Conservation (phyloP, 2,888 invertebrate genomes). For the Parasteatoda lunata region DNA sequence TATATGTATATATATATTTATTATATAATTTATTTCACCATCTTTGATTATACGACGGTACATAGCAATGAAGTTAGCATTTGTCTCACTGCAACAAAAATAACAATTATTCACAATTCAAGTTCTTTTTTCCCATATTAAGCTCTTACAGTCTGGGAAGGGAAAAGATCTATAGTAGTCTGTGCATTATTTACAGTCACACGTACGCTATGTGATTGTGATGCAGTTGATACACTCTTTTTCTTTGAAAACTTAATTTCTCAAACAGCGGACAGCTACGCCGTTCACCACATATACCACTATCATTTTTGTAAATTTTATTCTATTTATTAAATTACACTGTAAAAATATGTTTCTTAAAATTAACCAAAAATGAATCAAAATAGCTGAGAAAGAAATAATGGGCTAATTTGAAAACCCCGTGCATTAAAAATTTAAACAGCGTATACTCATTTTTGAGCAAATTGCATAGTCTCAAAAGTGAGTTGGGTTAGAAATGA, state of each 20-base stretch:
- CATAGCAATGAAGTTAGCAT: conserved; percentile 11
- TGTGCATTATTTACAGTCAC: background rate
- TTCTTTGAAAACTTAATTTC: background rate
- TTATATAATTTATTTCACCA: conserved; percentile 14
- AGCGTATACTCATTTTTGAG: too few species aligned
- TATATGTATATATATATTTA: conserved; percentile 30
- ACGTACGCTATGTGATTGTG: conserved; percentile 1
- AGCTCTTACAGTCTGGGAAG: conserved; percentile 42
- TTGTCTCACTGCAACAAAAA: conserved; percentile 16
- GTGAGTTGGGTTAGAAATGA: too few species aligned
- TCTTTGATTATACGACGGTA: conserved; percentile 44
- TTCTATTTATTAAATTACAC: too few species aligned
- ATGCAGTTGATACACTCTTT: background rate
- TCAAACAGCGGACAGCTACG: background rate
- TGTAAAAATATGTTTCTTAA: too few species aligned
- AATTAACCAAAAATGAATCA: too few species aligned
- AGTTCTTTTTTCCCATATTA: conserved; percentile 19
- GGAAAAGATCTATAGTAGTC: background rate
- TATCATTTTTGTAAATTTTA: background rate
- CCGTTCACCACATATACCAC: background rate
- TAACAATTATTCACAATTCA: conserved; percentile 6
- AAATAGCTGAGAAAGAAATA: too few species aligned
- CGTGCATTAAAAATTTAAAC: too few species aligned
- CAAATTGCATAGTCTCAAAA: too few species aligned
- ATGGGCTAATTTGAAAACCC: too few species aligned